Evolutionary conservation across 2,888 invertebrate species (phyloP).

Genomic region (Elegia similella): DNA sequence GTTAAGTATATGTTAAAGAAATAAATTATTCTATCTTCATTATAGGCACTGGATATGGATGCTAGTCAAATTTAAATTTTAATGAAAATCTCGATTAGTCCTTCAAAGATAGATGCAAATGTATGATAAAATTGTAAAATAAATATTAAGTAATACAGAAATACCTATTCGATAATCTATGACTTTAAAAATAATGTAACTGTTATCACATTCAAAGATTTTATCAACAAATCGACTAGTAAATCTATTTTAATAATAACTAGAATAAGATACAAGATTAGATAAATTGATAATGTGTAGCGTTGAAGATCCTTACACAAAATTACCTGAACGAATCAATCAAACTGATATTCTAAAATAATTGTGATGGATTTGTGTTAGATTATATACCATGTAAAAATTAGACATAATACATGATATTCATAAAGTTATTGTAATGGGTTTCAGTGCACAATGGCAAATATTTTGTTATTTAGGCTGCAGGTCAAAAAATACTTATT

Average conservation of each 20-base stretch:
- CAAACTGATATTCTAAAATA: constrained; percentile 79
- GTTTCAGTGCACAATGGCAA: not conserved
- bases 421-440: constrained; percentile 18
- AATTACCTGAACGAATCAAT: constrained; percentile 67
- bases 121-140: constrained; percentile 26
- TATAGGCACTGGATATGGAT: constrained; percentile 62
- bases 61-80: constrained; percentile 75
- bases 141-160: constrained; percentile 13
- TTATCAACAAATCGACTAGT: constrained; percentile 68
- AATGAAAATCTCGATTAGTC: constrained; percentile 52
- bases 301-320: constrained; percentile 41
- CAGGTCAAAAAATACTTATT: too few relatives aligned
- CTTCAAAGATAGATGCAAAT: constrained; percentile 39
- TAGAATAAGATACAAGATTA: constrained; percentile 35
- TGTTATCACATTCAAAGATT: constrained; percentile 52
- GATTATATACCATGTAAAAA: constrained; percentile 54
- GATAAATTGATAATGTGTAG: constrained; percentile 37
- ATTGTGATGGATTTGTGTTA: constrained; percentile 81
- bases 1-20: not conserved
- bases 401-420: constrained; percentile 34
- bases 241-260: constrained; percentile 63
- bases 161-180: constrained; percentile 9
- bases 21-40: constrained; percentile 26
- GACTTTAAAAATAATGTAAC: not conserved
- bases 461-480: not conserved